Conservation (phyloP, 2,888 invertebrate species). For the Brenthis ino region DNA sequence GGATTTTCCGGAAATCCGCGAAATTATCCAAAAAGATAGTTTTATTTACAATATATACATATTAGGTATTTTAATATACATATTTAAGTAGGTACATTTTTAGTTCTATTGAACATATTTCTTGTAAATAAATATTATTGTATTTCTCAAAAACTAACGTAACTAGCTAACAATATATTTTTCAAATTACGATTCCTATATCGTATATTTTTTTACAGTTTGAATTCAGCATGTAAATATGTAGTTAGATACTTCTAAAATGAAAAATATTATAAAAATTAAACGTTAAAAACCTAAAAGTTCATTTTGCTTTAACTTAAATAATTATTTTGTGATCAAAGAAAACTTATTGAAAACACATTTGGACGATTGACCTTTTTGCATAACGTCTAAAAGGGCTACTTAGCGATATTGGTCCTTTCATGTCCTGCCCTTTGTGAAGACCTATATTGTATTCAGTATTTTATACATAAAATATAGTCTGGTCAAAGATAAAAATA, state of each 20-base stretch:
- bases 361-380: constrained; percentile 71
- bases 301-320: constrained; percentile 18
- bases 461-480: neutral
- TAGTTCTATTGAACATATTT: no score
- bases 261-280: neutral
- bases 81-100: no score
- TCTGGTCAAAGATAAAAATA: constrained; percentile 3
- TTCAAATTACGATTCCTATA: no score
- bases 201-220: no score
- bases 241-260: neutral
- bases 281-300: neutral
- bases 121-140: no score
- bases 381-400: constrained; percentile 57
- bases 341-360: constrained; percentile 61
- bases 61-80: no score
- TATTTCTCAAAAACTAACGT: no score
- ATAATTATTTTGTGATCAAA: constrained; percentile 60
- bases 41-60: no score
- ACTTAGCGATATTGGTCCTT: constrained; percentile 73
- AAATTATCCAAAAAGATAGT: no score
- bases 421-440: constrained; percentile 60
- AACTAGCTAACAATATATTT: no score
- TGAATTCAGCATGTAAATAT: no score
- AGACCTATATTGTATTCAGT: constrained; percentile 5
- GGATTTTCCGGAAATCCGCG: no score